phyloP scores from a whole-genome alignment of 2,888 invertebrate genomes.

The Orthonevra nobilis region DNA sequence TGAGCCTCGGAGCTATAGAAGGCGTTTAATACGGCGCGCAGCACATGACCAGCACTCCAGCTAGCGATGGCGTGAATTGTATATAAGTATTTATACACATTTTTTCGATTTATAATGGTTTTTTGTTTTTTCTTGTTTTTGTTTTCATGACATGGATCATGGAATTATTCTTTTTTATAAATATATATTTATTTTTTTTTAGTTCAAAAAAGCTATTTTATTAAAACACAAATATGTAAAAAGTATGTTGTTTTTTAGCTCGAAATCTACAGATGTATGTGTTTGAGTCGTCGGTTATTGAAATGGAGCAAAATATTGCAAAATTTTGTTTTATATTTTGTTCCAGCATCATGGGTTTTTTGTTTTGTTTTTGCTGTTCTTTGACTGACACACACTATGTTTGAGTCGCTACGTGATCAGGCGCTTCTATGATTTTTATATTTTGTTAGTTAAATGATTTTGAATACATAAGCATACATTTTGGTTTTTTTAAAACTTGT shows the following conservation, averaged over 20 bases:
- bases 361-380: too few relatives aligned
- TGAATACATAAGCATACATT: too few relatives aligned
- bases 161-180: constrained; percentile 28
- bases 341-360: neutral
- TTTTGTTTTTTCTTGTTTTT: too few relatives aligned
- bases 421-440: too few relatives aligned
- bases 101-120: constrained; percentile 48
- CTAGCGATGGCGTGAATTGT: constrained; percentile 60
- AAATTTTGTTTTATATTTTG: constrained; percentile 14
- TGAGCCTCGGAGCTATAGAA: constrained; percentile 50
- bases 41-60: constrained; percentile 40
- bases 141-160: constrained; percentile 3
- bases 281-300: neutral
- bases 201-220: constrained; percentile 18
- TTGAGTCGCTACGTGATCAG: too few relatives aligned
- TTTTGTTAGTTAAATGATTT: too few relatives aligned
- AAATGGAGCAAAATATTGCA: constrained; percentile 33
- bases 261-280: neutral
- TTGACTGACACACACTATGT: too few relatives aligned
- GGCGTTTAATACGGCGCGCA: constrained; percentile 58
- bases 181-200: constrained; percentile 23
- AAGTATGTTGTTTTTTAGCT: constrained; percentile 3
- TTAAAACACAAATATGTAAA: neutral
- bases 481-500: too few relatives aligned
- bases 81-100: constrained; percentile 4